These are phyloP conservation scores for Chionis minor DNA, from an alignment of 2,113 vertebrate species.

Conservation along the genomic window DNA sequence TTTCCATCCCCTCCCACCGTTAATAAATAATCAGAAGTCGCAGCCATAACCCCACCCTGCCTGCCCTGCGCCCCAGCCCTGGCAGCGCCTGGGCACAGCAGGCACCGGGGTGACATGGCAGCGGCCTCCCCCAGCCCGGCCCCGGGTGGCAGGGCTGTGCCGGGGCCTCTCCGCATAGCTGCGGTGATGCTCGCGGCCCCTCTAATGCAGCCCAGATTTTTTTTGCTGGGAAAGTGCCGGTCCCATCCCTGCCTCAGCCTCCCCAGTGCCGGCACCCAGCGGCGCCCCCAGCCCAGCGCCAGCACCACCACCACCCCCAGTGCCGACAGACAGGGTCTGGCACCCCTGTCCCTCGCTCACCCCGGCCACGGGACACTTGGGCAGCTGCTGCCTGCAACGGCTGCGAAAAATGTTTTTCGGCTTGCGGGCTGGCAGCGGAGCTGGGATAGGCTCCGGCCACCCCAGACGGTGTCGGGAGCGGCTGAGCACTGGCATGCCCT, in stretches of 20 bases:
- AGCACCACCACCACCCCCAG: background rate
- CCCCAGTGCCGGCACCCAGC: background rate
- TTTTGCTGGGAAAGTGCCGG: background rate
- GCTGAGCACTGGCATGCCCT: background rate
- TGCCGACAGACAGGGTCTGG: accelerated
- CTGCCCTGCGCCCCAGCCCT: background rate
- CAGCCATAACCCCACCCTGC: background rate
- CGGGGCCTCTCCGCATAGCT: background rate
- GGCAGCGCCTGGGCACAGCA: background rate
- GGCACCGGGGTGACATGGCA: accelerated
- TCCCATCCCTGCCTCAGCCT: background rate
- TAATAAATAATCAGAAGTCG: conserved; percentile 1
- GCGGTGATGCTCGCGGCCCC: background rate
- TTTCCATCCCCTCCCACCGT: background rate
- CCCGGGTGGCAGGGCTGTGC: background rate
- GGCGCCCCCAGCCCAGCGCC: background rate
- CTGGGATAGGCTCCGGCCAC: conserved; percentile 17
- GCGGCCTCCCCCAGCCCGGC: background rate
- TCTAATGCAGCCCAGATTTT: conserved; percentile 37
- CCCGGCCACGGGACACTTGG: background rate
- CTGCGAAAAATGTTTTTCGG: background rate
- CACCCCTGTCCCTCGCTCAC: conserved; percentile 4
- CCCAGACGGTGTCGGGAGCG: background rate
- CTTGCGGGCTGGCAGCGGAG: background rate
- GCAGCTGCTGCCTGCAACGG: background rate